A percentile compares a stretch with the other conserved stretches of the same genome.
These are phyloP conservation scores for Tetrao urogallus DNA, from an alignment of 2,113 vertebrate species.

Conservation along the genomic window DNA sequence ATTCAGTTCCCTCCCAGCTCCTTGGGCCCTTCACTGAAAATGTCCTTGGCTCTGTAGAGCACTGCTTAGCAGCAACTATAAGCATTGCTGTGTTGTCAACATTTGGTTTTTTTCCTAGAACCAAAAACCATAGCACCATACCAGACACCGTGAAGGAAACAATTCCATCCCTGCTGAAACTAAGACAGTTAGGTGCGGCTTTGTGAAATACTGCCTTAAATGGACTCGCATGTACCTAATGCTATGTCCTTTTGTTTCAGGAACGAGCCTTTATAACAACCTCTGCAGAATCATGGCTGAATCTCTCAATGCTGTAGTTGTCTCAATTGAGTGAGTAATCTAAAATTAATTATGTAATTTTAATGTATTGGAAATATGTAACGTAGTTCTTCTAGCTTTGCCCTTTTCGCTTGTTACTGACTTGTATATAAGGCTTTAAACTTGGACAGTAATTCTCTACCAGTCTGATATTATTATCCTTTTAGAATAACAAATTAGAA, in stretches of 20 bases:
- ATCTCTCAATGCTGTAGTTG: constrained; percentile 88
- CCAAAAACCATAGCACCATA: too few species aligned
- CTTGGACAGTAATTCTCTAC: not conserved
- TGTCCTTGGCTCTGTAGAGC: too few species aligned
- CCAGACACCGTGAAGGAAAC: too few species aligned
- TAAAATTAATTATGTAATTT: not conserved
- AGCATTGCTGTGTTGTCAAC: too few species aligned
- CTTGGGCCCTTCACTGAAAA: too few species aligned
- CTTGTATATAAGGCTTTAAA: not conserved
- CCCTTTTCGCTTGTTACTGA: not conserved
- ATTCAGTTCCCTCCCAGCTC: too few species aligned
- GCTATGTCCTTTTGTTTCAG: constrained; percentile 69
- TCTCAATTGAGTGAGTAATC: constrained; percentile 93
- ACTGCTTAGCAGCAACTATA: too few species aligned
- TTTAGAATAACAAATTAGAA: not conserved
- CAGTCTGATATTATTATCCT: not conserved
- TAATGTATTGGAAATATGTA: not conserved
- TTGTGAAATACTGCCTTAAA: not conserved
- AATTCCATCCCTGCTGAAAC: too few species aligned
- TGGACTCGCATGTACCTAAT: not conserved
- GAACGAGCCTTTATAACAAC: constrained; percentile 87
- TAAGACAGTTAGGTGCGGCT: not conserved
- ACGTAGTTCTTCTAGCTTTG: not conserved
- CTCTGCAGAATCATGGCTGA: constrained; percentile 89
- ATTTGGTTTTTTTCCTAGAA: too few species aligned